These are phyloP conservation scores for Etheostoma spectabile DNA, from an alignment of 2,113 vertebrate species.

Conservation along the genomic window DNA sequence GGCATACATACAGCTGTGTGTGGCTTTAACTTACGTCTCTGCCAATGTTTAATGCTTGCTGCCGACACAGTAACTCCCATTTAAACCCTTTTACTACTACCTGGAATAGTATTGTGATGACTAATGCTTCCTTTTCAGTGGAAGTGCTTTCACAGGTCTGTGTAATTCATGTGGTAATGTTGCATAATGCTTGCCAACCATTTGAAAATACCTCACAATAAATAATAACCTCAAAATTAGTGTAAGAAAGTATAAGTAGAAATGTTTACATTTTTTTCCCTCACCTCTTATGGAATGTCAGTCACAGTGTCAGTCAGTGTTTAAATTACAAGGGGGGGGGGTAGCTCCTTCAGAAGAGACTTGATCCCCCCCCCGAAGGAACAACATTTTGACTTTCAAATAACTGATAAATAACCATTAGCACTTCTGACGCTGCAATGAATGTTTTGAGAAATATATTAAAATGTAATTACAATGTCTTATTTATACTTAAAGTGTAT, in stretches of 20 bases:
- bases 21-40: conserved; percentile 4
- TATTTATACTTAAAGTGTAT: too few species aligned
- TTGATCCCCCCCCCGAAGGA: too few species aligned
- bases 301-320: neutral
- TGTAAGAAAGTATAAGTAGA: neutral
- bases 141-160: conserved; percentile 24
- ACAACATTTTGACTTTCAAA: too few species aligned
- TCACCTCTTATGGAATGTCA: neutral
- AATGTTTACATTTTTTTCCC: too few species aligned
- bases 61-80: conserved; percentile 15
- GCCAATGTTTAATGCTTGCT: conserved; percentile 10
- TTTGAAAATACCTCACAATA: neutral
- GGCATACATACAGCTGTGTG: neutral
- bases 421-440: too few species aligned
- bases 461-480: too few species aligned
- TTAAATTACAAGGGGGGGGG: neutral
- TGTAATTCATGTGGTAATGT: conserved; percentile 4
- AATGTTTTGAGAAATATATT: too few species aligned
- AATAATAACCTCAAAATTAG: neutral
- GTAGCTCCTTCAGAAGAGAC: too few species aligned
- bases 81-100: conserved; percentile 3
- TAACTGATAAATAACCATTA: too few species aligned
- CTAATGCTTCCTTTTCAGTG: conserved; percentile 4
- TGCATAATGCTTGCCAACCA: conserved; percentile 3
- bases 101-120: conserved; percentile 2